These are phyloP conservation scores for Ataeniobius toweri DNA, from an alignment of 2,797 vertebrate species.

Conservation along the genomic window DNA sequence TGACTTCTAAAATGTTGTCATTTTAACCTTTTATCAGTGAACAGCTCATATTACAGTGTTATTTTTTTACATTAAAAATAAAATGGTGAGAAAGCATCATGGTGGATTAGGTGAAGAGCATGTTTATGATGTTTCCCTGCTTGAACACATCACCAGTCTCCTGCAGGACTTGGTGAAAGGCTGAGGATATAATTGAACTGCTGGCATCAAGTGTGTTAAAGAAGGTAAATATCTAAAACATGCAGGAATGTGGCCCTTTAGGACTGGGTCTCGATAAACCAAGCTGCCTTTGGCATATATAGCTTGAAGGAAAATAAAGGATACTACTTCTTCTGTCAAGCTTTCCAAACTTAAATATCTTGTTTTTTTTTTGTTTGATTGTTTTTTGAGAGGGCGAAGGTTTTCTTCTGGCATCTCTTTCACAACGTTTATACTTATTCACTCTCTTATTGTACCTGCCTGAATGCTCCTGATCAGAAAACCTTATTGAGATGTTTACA, in stretches of 20 bases:
- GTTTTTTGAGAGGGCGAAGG: no score
- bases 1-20: no score
- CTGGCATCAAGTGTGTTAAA: no score
- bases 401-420: neutral
- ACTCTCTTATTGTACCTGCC: neutral
- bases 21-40: neutral
- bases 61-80: neutral
- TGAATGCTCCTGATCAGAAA: neutral
- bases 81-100: neutral
- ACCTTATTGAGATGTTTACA: no score
- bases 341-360: neutral
- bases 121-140: neutral
- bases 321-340: neutral
- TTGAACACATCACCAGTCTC: neutral
- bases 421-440: neutral
- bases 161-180: no score
- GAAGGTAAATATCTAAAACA: no score
- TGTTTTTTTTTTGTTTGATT: neutral
- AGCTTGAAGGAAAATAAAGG: neutral
- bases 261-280: no score
- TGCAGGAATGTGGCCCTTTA: no score
- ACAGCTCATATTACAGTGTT: neutral
- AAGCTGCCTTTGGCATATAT: neutral
- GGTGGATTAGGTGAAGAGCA: neutral
- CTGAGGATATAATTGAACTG: no score